Evolutionary conservation across 1,140 invertebrate genomes (phyloP).

Genomic region (Drosophila nebulosa): DNA sequence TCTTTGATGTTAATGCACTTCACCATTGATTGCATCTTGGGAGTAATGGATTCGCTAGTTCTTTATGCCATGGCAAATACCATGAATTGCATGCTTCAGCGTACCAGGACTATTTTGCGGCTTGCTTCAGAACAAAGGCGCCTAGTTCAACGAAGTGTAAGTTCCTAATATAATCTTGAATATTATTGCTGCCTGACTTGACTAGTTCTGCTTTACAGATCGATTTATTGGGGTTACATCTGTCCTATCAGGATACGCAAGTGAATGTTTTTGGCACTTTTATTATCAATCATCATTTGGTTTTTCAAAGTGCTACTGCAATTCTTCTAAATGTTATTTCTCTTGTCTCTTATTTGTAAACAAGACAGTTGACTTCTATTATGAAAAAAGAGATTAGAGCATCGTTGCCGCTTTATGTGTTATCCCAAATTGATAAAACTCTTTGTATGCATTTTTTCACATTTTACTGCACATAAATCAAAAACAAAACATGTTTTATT

Average conservation of each 20-base stretch:
- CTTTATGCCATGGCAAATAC: neutral
- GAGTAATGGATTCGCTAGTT: constrained; percentile 3
- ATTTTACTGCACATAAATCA: no score
- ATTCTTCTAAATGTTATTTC: constrained; percentile 30
- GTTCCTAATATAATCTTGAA: neutral
- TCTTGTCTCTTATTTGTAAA: no score
- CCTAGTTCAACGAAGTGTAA: constrained; percentile 30
- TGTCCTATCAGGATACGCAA: constrained; percentile 24
- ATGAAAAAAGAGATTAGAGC: no score
- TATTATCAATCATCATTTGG: constrained; percentile 19
- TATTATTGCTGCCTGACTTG: neutral
- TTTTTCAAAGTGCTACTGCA: neutral
- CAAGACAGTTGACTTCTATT: no score
- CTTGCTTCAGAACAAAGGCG: neutral
- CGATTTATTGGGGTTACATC: constrained; percentile 38
- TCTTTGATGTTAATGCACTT: neutral
- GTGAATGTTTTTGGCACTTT: constrained; percentile 22
- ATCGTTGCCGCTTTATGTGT: no score
- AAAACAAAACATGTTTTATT: no score
- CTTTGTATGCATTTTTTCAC: no score
- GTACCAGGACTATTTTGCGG: neutral
- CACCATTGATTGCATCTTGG: neutral
- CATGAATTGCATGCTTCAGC: neutral
- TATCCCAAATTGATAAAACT: no score
- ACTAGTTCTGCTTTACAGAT: neutral